A percentile compares a stretch with the other conserved stretches of the same genome.
phyloP scores from a whole-genome alignment of 2,888 invertebrate genomes.

The Diaphora mendica region DNA sequence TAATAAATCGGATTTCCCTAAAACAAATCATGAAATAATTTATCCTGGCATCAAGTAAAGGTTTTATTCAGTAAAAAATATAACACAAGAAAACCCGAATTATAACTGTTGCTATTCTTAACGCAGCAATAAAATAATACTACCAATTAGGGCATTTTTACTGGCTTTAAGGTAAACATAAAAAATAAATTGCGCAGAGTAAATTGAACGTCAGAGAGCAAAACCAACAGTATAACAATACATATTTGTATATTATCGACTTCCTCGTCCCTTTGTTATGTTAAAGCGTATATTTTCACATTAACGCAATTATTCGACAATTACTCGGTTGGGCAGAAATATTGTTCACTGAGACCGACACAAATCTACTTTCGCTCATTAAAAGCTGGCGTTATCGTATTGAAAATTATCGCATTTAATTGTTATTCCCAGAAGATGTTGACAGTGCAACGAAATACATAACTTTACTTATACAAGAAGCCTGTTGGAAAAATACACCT shows the following conservation, averaged over 20 bases:
- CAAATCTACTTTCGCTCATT: conserved; percentile 78
- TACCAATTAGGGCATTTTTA: conserved; percentile 20
- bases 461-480: too few species aligned
- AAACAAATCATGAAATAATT: too few species aligned
- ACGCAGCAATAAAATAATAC: background rate
- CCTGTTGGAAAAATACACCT: too few species aligned
- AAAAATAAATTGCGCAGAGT: conserved; percentile 33
- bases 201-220: conserved; percentile 36
- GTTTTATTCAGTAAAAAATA: background rate
- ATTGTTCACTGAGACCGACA: conserved; percentile 69
- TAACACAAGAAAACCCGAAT: background rate
- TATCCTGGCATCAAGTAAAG: background rate
- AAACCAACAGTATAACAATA: conserved; percentile 52
- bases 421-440: too few species aligned
- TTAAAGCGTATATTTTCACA: conserved; percentile 84
- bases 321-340: conserved; percentile 78
- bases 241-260: conserved; percentile 64
- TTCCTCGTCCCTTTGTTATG: conserved; percentile 79
- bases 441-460: too few species aligned
- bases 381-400: conserved; percentile 72
- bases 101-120: background rate
- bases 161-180: conserved; percentile 16
- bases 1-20: too few species aligned
- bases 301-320: conserved; percentile 85
- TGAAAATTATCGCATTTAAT: conserved; percentile 67